phyloP scores from a whole-genome alignment of 2,797 vertebrate species.

The Chloroceryle amazona region DNA sequence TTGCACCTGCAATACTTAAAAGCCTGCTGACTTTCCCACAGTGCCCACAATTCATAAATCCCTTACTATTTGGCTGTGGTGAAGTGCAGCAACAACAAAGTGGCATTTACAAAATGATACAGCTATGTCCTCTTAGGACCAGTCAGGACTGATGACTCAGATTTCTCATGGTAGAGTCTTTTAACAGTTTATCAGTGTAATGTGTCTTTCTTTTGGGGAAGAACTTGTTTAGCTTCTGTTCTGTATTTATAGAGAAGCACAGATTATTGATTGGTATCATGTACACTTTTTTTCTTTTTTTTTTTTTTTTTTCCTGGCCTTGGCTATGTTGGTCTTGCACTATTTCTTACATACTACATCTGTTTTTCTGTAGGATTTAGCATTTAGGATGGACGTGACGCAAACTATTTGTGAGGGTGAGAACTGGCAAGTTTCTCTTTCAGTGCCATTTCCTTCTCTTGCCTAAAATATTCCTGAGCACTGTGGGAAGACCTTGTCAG shows the following conservation, averaged over 20 bases:
- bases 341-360: background rate
- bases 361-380: constrained; percentile 21
- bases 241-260: background rate
- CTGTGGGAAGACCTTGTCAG: constrained; percentile 49
- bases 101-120: background rate
- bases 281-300: background rate
- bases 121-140: background rate
- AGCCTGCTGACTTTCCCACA: background rate
- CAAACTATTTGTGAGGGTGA: background rate
- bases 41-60: background rate
- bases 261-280: background rate
- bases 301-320: background rate
- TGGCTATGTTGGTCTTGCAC: background rate
- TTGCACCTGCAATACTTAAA: background rate
- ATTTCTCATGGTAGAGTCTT: background rate
- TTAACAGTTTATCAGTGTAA: background rate
- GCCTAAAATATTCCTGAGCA: constrained; percentile 10
- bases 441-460: background rate
- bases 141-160: background rate
- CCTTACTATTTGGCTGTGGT: background rate
- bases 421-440: constrained; percentile 26
- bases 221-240: background rate
- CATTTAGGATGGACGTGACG: background rate
- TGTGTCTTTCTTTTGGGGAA: background rate
- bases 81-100: background rate